These are phyloP conservation scores for Sinohyriopsis cumingii DNA, from an alignment of 2,888 invertebrate species.

Conservation along the genomic window DNA sequence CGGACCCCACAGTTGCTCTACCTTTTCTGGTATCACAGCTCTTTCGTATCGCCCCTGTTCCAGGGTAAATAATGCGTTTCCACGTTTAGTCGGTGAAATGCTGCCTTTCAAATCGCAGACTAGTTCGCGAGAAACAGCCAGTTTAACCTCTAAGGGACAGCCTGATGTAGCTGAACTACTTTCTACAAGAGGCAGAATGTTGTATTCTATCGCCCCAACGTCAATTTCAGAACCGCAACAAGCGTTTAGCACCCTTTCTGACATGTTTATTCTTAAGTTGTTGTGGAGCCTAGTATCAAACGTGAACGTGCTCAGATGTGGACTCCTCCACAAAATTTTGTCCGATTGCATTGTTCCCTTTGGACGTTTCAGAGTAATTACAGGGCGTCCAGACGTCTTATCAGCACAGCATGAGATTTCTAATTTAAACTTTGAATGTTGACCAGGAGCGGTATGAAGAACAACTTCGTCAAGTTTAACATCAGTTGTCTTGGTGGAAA, in stretches of 20 bases:
- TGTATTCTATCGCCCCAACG: slow-evolving; percentile 18
- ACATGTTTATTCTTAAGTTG: slow-evolving; percentile 6
- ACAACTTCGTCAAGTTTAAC: slow-evolving; percentile 20
- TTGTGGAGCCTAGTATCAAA: slow-evolving; percentile 14
- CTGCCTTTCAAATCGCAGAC: too few species aligned
- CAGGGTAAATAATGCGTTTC: neutral
- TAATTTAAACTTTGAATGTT: slow-evolving; percentile 32
- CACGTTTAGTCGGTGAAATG: too few species aligned
- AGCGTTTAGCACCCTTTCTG: neutral
- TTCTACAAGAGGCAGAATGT: slow-evolving; percentile 12
- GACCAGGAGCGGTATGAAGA: neutral
- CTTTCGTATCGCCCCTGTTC: slow-evolving; percentile 49
- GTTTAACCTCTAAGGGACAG: too few species aligned
- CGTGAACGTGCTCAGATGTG: neutral
- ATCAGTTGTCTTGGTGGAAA: slow-evolving; percentile 46
- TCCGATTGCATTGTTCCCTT: neutral
- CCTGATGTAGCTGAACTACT: neutral
- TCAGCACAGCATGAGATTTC: slow-evolving; percentile 16
- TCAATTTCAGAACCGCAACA: slow-evolving; percentile 10
- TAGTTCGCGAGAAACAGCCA: too few species aligned
- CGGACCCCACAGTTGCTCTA: slow-evolving; percentile 63
- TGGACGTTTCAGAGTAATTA: neutral
- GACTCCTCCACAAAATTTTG: slow-evolving; percentile 3
- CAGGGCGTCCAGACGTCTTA: neutral
- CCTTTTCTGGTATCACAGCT: slow-evolving; percentile 59